phyloP scores from a whole-genome alignment of 1,140 invertebrate species.

The Berghia stephanieae region DNA sequence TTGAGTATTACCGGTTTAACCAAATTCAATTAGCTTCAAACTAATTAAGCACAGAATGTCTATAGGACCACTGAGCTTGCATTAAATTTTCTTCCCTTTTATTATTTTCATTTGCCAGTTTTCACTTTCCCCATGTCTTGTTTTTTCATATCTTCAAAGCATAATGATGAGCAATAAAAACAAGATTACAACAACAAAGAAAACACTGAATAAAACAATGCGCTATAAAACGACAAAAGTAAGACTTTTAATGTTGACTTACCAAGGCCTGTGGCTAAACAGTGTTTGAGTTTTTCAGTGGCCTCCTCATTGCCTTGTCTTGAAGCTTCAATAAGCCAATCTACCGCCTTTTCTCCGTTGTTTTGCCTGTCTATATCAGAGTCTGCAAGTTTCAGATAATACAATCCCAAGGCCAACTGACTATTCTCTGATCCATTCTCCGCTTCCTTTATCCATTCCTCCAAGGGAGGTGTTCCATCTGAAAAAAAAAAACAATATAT shows the following conservation, averaged over 20 bases:
- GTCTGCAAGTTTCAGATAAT: slow-evolving; percentile 54
- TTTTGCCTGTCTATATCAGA: slow-evolving; percentile 60
- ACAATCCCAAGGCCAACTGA: slow-evolving; percentile 47
- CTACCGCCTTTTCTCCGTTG: slow-evolving; percentile 78
- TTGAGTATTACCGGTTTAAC: no score
- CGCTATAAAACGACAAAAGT: not conserved
- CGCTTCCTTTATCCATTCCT: slow-evolving; percentile 41
- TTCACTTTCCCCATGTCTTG: no score
- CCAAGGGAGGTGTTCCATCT: no score
- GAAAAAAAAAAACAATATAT: no score
- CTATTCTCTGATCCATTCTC: slow-evolving; percentile 50
- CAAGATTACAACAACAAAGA: not conserved
- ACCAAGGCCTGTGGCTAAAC: slow-evolving; percentile 78
- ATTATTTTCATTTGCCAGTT: no score
- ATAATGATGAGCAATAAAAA: not conserved
- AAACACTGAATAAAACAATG: not conserved
- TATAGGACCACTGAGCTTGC: no score
- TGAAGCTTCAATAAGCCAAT: slow-evolving; percentile 89
- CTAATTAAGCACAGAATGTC: no score
- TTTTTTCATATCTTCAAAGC: no score
- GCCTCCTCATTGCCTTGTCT: slow-evolving; percentile 89
- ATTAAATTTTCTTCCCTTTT: no score
- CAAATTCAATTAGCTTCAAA: no score
- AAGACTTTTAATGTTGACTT: slow-evolving; percentile 67
- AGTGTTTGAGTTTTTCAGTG: slow-evolving; percentile 80